Conservation (phyloP, 1,140 invertebrate genomes). For the Neodiprion fabricii region DNA sequence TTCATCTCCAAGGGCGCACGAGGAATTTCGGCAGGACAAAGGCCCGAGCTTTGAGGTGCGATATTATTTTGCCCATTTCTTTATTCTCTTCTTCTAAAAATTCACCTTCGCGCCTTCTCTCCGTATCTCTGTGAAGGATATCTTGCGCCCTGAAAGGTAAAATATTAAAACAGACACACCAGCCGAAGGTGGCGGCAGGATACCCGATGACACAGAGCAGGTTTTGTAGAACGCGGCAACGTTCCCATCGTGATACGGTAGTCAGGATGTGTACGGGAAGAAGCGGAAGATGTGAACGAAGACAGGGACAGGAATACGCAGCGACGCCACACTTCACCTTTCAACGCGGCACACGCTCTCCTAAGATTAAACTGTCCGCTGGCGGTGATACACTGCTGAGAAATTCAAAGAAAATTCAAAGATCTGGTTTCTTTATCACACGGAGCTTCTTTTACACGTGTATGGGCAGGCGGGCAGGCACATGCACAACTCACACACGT, state of each 20-base stretch:
- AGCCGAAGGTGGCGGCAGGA: background rate
- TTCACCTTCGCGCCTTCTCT: too few species aligned
- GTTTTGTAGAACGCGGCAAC: background rate
- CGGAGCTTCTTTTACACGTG: background rate
- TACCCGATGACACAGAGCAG: background rate
- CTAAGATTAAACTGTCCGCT: constrained; percentile 34
- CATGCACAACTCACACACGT: too few species aligned
- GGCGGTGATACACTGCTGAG: constrained; percentile 26
- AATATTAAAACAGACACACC: too few species aligned
- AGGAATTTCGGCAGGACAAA: too few species aligned
- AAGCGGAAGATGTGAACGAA: background rate
- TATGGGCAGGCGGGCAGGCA: background rate
- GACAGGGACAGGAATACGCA: background rate
- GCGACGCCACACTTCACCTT: background rate
- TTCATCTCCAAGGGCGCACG: too few species aligned
- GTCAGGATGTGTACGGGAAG: background rate
- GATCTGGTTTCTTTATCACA: constrained; percentile 6
- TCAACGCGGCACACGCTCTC: constrained; percentile 20
- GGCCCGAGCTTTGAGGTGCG: too few species aligned
- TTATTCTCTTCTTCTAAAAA: too few species aligned
- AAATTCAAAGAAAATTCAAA: constrained; percentile 8
- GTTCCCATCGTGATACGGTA: background rate
- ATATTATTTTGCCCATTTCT: too few species aligned
- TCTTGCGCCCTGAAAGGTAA: too few species aligned
- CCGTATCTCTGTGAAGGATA: too few species aligned